These are phyloP conservation scores for Amyelois transitella DNA, from an alignment of 1,140 invertebrate genomes.

Conservation along the genomic window DNA sequence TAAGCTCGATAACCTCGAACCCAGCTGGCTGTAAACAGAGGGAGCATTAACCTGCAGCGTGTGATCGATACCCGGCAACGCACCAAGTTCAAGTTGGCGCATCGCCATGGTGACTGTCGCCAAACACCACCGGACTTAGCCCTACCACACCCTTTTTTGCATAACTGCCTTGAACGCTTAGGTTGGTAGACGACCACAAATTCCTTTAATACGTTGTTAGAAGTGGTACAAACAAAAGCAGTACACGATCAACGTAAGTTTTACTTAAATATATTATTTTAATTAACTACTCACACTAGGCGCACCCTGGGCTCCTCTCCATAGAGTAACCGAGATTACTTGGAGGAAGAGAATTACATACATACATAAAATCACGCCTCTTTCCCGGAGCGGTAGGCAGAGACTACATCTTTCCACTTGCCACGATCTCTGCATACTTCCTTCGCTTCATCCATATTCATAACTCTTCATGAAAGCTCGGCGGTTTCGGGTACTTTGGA, in stretches of 20 bases:
- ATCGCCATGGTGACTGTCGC: slow-evolving; percentile 30
- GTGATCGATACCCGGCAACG: slow-evolving; percentile 19
- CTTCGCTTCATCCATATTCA: too few species aligned
- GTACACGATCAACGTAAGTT: not conserved
- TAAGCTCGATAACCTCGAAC: slow-evolving; percentile 16
- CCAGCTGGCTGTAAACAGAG: slow-evolving; percentile 9
- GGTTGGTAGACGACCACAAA: not conserved
- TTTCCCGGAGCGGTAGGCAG: too few species aligned
- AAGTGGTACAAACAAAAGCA: not conserved
- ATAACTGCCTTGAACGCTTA: not conserved
- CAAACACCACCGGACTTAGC: slow-evolving; percentile 19
- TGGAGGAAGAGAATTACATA: too few species aligned
- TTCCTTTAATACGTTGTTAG: not conserved
- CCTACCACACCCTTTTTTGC: slow-evolving; percentile 13
- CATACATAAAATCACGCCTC: too few species aligned
- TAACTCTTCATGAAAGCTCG: too few species aligned
- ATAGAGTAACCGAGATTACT: too few species aligned
- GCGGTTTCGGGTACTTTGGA: too few species aligned
- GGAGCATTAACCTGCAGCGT: slow-evolving; percentile 17
- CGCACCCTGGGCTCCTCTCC: too few species aligned
- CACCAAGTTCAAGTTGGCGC: slow-evolving; percentile 30
- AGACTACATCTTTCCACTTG: too few species aligned
- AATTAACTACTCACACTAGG: too few species aligned
- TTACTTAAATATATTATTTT: too few species aligned
- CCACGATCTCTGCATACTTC: too few species aligned